phyloP scores from a whole-genome alignment of 2,888 invertebrate genomes.

The Sussaba pulchella region DNA sequence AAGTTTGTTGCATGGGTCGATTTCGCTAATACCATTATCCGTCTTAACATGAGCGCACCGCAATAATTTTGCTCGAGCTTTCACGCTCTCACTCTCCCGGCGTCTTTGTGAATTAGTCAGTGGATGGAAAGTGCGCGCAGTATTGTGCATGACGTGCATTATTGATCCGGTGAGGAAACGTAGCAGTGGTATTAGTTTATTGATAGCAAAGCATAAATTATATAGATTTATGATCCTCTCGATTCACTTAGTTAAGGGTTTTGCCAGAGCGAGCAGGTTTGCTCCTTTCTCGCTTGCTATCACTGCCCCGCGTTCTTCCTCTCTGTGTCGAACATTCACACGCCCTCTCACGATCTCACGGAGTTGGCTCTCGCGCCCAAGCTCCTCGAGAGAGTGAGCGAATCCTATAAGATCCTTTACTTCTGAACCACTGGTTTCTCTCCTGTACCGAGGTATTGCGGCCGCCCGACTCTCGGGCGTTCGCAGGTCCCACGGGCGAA shows the following conservation, averaged over 20 bases:
- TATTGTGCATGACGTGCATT: conserved; percentile 8
- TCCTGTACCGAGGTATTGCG: neutral
- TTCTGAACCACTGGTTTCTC: conserved; percentile 5
- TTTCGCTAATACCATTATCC: conserved; percentile 29
- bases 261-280: conserved; percentile 31
- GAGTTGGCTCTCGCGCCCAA: conserved; percentile 37
- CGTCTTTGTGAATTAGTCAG: conserved; percentile 31
- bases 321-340: conserved; percentile 68
- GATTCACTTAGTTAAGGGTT: conserved; percentile 64
- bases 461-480: neutral
- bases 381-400: conserved; percentile 35
- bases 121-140: conserved; percentile 13
- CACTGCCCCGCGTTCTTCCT: conserved; percentile 44
- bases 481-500: conserved; percentile 6
- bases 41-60: neutral
- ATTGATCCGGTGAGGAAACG: conserved; percentile 44
- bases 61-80: conserved; percentile 15
- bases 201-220: conserved; percentile 58
- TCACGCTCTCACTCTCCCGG: conserved; percentile 10
- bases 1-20: neutral
- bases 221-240: conserved; percentile 54
- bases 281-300: conserved; percentile 46
- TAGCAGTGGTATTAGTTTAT: conserved; percentile 57
- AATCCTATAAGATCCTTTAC: conserved; percentile 51
- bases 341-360: conserved; percentile 72